Percentiles rank a stretch among this genome's conserved stretches.
phyloP scores from a whole-genome alignment of 2,113 vertebrate species.

The Todiramphus chloris region DNA sequence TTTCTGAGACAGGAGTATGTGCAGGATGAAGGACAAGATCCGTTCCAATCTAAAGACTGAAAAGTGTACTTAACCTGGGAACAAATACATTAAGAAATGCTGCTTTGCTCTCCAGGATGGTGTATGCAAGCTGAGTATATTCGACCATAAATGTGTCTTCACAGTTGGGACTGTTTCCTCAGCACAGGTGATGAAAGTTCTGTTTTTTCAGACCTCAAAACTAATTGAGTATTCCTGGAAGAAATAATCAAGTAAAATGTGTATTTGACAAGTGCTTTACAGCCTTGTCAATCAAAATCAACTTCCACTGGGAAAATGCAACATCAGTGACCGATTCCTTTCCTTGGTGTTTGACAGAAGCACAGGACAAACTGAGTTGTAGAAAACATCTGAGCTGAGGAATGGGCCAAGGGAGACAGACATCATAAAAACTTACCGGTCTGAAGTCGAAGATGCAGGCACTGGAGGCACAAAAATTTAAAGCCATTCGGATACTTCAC shows the following conservation, averaged over 20 bases:
- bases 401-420: not conserved
- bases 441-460: not conserved
- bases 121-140: not conserved
- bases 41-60: not conserved
- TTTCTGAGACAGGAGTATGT: not conserved
- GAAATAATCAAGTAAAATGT: not conserved
- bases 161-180: not conserved
- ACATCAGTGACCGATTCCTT: not conserved
- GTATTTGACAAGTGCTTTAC: not conserved
- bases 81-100: not conserved
- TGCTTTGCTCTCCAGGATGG: not conserved
- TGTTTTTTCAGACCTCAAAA: not conserved
- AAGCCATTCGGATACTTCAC: not conserved
- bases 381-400: not conserved
- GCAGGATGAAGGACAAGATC: not conserved
- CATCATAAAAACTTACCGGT: not conserved
- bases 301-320: not conserved
- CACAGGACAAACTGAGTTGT: not conserved
- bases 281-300: conserved; percentile 25
- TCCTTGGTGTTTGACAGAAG: not conserved
- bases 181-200: not conserved
- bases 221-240: not conserved
- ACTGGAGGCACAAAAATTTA: not conserved
- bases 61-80: not conserved
- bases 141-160: not conserved